A percentile compares a stretch with the other conserved stretches of the same genome.
Evolutionary conservation across 1,140 invertebrate genomes (phyloP).

Genomic region (Achatina immaculata): DNA sequence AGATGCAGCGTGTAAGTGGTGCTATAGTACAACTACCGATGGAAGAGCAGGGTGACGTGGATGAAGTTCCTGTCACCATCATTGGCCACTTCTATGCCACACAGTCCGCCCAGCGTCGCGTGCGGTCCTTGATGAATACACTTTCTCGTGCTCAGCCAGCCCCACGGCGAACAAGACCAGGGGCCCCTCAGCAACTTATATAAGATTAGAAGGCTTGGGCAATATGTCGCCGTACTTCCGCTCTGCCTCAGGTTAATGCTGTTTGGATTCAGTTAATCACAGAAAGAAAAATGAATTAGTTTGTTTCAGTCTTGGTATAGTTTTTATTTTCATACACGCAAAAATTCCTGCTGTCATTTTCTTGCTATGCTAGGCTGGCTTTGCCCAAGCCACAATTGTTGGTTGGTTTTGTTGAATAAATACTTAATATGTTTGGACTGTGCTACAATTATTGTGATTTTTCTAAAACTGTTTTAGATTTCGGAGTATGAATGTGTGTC

Average conservation of each 20-base stretch:
- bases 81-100: constrained; percentile 70
- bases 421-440: constrained; percentile 36
- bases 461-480: constrained; percentile 11
- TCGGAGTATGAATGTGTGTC: constrained; percentile 13
- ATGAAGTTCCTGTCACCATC: constrained; percentile 69
- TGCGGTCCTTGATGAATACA: constrained; percentile 86
- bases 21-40: constrained; percentile 88
- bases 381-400: constrained; percentile 38
- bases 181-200: constrained; percentile 36
- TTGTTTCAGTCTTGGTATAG: neutral
- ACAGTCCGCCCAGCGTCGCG: constrained; percentile 85
- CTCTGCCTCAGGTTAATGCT: neutral
- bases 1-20: constrained; percentile 93
- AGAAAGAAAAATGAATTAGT: neutral
- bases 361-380: constrained; percentile 36
- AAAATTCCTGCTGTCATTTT: constrained; percentile 36
- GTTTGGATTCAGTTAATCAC: neutral
- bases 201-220: constrained; percentile 15
- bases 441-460: constrained; percentile 40
- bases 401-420: constrained; percentile 29
- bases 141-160: constrained; percentile 25
- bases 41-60: constrained; percentile 76
- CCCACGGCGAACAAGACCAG: constrained; percentile 33
- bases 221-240: constrained; percentile 11
- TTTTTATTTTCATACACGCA: neutral